Conservation (phyloP, 2,797 vertebrate genomes). For the Clamator glandarius region DNA sequence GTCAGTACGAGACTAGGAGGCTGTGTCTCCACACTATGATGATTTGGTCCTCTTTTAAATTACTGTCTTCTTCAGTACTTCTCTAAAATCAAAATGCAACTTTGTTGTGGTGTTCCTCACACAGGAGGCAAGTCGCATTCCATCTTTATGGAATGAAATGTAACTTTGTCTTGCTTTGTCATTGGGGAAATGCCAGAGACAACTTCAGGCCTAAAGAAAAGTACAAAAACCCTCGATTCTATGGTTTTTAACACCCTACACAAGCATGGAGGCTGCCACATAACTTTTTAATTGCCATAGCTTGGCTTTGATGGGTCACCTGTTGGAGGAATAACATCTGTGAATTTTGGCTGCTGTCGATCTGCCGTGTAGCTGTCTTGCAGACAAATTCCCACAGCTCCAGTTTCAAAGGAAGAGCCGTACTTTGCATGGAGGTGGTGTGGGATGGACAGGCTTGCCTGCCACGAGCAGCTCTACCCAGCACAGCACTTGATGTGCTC, state of each 20-base stretch:
- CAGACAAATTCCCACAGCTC: not conserved
- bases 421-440: accelerated
- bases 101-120: not conserved
- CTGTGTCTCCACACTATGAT: not conserved
- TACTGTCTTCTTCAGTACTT: not conserved
- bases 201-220: not conserved
- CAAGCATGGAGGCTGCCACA: not conserved
- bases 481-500: not conserved
- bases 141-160: not conserved
- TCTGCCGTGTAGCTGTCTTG: not conserved
- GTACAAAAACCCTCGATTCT: not conserved
- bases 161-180: not conserved
- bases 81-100: not conserved
- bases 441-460: not conserved
- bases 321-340: not conserved
- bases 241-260: not conserved
- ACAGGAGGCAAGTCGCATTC: not conserved
- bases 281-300: not conserved
- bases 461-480: not conserved
- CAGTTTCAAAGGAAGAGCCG: not conserved
- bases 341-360: not conserved
- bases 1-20: not conserved
- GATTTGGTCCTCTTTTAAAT: not conserved
- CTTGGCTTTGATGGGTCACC: not conserved
- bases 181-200: not conserved